A percentile compares a stretch with the other conserved stretches of the same genome.
Conservation (phyloP, 1,140 invertebrate genomes). For the Chironomus tepperi region DNA sequence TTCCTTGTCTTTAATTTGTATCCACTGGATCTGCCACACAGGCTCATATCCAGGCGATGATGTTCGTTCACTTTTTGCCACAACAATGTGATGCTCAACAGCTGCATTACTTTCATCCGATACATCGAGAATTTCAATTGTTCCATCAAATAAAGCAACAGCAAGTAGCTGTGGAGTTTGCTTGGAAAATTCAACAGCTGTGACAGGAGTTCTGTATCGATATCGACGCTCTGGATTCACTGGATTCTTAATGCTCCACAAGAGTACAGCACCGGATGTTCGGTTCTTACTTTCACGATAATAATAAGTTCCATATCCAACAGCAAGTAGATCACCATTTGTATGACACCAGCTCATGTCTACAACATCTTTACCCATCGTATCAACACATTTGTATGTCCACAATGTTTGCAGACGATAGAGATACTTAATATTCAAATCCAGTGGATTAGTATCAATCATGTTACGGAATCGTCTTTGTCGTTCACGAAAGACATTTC, state of each 20-base stretch:
- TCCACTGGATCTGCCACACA: constrained; percentile 55
- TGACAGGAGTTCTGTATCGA: constrained; percentile 57
- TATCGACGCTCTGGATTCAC: constrained; percentile 67
- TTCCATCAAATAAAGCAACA: constrained; percentile 70
- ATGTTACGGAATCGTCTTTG: constrained; percentile 60
- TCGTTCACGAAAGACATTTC: constrained; percentile 49
- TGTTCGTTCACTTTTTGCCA: constrained; percentile 45
- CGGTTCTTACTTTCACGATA: constrained; percentile 36
- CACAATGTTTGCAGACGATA: constrained; percentile 56
- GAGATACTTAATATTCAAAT: constrained; percentile 50
- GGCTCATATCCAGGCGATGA: constrained; percentile 53
- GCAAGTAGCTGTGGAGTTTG: constrained; percentile 61
- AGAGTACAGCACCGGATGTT: constrained; percentile 52
- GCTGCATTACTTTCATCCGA: constrained; percentile 37
- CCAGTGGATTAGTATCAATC: constrained; percentile 47
- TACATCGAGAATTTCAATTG: constrained; percentile 62
- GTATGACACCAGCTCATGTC: constrained; percentile 52
- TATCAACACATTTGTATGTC: constrained; percentile 46
- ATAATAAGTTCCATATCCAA: constrained; percentile 57
- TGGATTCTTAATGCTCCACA: constrained; percentile 83
- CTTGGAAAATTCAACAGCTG: constrained; percentile 62
- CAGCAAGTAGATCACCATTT: constrained; percentile 57
- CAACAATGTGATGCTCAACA: constrained; percentile 38
- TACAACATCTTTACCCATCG: constrained; percentile 44
- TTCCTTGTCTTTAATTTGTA: constrained; percentile 40